A percentile compares a stretch with the other conserved stretches of the same genome.
Evolutionary conservation across 2,797 vertebrate genomes (phyloP).

Genomic region (Pseudochirops corinnae): DNA sequence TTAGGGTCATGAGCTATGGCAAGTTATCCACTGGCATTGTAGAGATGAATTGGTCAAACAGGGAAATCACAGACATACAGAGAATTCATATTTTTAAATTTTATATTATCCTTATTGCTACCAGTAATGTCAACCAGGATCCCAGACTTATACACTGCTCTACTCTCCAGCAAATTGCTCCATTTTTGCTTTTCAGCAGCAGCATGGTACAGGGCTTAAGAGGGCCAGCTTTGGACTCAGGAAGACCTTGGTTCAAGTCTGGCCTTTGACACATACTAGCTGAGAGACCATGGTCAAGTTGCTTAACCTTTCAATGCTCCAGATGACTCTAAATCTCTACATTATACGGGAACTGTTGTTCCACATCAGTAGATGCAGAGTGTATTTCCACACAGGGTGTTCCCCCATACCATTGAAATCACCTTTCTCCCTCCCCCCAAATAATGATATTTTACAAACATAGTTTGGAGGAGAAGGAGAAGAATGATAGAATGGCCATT

Average conservation of each 20-base stretch:
- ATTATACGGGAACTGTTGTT: background rate
- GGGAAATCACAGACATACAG: conserved; percentile 76
- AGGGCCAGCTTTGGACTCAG: background rate
- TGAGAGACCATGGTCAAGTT: background rate
- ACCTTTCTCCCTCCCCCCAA: background rate
- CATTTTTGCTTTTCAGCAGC: background rate
- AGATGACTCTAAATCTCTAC: background rate
- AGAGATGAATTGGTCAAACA: conserved; percentile 62
- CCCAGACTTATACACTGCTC: conserved; percentile 30
- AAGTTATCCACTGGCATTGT: conserved; percentile 59
- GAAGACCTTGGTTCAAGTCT: background rate
- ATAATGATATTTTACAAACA: background rate
- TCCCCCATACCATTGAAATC: background rate
- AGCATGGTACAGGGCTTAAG: background rate
- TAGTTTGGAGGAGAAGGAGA: background rate
- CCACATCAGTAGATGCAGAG: background rate
- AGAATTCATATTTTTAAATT: conserved; percentile 76
- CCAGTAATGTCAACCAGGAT: conserved; percentile 55
- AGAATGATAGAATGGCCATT: background rate
- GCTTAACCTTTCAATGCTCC: background rate
- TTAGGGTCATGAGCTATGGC: conserved; percentile 69
- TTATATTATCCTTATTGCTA: conserved; percentile 57
- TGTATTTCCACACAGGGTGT: background rate
- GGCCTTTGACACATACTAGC: background rate
- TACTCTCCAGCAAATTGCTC: conserved; percentile 46